Base-by-base conservation (phyloP, 2,888 invertebrate genomes). In the Leptodirus hochenwartii region DNA sequence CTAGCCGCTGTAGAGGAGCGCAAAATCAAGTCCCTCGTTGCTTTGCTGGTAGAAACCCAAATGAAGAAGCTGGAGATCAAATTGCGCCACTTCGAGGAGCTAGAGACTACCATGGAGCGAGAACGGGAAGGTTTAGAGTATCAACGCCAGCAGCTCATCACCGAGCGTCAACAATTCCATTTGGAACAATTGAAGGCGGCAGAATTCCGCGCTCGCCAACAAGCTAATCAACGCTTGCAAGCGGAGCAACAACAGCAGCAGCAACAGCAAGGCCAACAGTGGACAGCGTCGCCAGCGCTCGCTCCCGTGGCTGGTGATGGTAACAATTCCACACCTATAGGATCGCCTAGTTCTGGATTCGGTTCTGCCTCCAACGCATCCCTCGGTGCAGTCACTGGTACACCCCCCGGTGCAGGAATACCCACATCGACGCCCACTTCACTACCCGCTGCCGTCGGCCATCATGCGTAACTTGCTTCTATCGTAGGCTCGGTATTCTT, bases 61-160 rank as follows among this genome's bases (percentile, higher is more conserved):
- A 96, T 98, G 95, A 98, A 98, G 60, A 98, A 98, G 51, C 58
- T 98, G 29, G 98, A 99, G 61, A 95, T 96, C 41, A 98, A 98
- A 54, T 57, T 99, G 37, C 62, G 91, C 3, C 96, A 99, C 56
- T 99, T 98, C 54, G 96, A 98, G 51, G 98, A 99, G 51, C 59
- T 98, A 8, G 98, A 98, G 53, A 85, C 78, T 44, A 74, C 81
- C 47, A 71, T 96, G 98, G 78, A 98, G 66, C 66, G 93, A 48
- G 76, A 96, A 65, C 62, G 77, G 50, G 80, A 80, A 50, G 79
- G 88, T 27, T 60, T 96, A 38, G 96, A 96, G 52, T 91, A 93
- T 57, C 95, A 95, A 49, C 65, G 95, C 10, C 95, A 95, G 49
- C 95, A 95, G 54, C 58, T 96, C 30, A 88, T 96, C 31, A 85